phyloP scores from a whole-genome alignment of 2,797 vertebrate genomes.

The Agapornis canus region DNA sequence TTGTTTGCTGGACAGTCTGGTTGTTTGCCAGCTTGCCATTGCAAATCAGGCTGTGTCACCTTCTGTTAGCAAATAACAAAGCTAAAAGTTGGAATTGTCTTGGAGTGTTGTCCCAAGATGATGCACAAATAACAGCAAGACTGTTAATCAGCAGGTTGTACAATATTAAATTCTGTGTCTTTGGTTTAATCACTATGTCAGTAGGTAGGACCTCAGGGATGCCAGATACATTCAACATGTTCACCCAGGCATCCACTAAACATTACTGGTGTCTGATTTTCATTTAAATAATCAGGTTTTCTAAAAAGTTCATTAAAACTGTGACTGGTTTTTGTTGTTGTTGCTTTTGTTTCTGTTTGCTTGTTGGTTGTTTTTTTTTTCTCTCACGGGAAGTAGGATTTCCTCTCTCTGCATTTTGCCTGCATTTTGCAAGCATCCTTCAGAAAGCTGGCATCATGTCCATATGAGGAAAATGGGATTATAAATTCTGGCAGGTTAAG shows the following conservation, averaged over 20 bases:
- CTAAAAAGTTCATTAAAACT: not conserved
- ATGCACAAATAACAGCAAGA: not conserved
- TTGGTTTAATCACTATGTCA: not conserved
- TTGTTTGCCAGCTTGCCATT: not conserved
- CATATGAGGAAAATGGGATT: not conserved
- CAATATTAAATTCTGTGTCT: not conserved
- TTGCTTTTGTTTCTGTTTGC: not conserved
- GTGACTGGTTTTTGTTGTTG: not conserved
- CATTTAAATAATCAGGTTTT: not conserved
- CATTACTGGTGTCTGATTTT: not conserved
- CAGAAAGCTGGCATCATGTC: not conserved
- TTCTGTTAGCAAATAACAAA: not conserved
- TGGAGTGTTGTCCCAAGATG: accelerated
- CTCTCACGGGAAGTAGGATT: not conserved
- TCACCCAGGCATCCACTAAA: not conserved
- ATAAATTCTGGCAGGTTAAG: not conserved
- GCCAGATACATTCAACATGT: not conserved
- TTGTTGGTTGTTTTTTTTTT: not conserved
- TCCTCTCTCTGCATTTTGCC: not conserved
- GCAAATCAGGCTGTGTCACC: not conserved
- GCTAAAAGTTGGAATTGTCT: not conserved
- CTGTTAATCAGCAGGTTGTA: not conserved
- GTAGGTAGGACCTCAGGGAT: not conserved
- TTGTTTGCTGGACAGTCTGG: not conserved
- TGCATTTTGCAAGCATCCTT: not conserved